Evolutionary conservation across 1,140 invertebrate genomes (phyloP).

Genomic region (Chrysoperla carnea): DNA sequence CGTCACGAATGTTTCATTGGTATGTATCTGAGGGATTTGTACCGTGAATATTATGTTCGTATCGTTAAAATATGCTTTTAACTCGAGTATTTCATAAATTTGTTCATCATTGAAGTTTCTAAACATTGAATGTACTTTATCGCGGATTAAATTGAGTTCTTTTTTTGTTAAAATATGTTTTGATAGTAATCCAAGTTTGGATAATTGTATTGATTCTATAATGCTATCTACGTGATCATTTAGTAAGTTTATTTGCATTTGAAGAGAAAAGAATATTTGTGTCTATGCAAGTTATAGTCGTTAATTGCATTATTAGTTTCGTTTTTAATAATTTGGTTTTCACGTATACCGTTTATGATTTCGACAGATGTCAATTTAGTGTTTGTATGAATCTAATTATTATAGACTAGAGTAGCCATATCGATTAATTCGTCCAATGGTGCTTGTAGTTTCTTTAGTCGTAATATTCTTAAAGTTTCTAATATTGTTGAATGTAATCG

Average conservation of each 20-base stretch:
- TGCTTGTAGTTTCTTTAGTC: background rate
- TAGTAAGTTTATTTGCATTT: background rate
- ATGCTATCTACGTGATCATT: background rate
- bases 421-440: background rate
- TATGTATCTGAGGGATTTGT: too few relatives aligned
- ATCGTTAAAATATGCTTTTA: slow-evolving; percentile 2
- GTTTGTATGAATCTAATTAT: slow-evolving; percentile 2
- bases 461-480: slow-evolving; percentile 1
- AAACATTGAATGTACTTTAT: background rate
- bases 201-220: background rate
- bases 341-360: slow-evolving; percentile 2
- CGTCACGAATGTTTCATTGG: too few relatives aligned
- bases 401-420: slow-evolving; percentile 2
- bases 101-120: background rate
- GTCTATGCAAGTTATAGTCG: too few relatives aligned
- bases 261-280: too few relatives aligned
- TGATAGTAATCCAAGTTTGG: slow-evolving; percentile 1
- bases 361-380: slow-evolving; percentile 4
- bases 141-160: background rate
- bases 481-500: slow-evolving; percentile 2
- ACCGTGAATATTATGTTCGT: slow-evolving; percentile 1
- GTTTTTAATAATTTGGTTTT: too few relatives aligned
- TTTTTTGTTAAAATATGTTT: background rate
- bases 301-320: too few relatives aligned
- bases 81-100: slow-evolving; percentile 1